Evolutionary conservation across 2,888 invertebrate species (phyloP), one percentile per base, ranked within the genome.

Genomic region (Noctua janthe): DNA sequence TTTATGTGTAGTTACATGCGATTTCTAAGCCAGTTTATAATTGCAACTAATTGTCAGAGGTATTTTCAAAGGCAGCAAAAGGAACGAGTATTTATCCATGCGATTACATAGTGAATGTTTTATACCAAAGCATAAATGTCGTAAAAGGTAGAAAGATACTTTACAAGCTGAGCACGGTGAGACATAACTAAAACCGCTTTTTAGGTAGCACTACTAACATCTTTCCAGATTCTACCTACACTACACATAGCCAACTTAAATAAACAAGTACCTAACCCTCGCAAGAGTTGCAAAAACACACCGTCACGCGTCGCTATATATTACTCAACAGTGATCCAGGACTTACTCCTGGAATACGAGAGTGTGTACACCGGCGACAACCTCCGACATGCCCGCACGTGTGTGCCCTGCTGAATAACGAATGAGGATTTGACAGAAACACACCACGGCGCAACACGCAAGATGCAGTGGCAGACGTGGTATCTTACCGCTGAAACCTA

Each of bases 381-480:
- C 77, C 67, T 77, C 35, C 47, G 20, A n/a, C 35, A 54, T 74
- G 64, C n/a, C 76, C 74, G 67, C 81, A 81, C 62, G 85, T 84
- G 86, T 75, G 70, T 51, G 70, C 71, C 17, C 56, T 43, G 62
- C 75, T 85, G 88, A 88, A 85, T 88, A 78, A 77, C 67, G 74
- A 81, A 85, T 73, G 62, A 75, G 66, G 54, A 71, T 81, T 64
- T 71, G n/a, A 29, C 29, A 64, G 51, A 69, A 72, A 83, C 39
- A 56, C 23, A 74, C 56, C 67, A n/a, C 82, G 13, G 10, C n/a
- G 54, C 64, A 71, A 54, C n/a, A 49, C 39, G 47, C 67, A 69
- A 54, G 59, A 62, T n/a, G 79, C 15, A 76, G 49, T 29, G 51
- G 23, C 23, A 51, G 70, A 74, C 69, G 81, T 73, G 76, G n/a